Evolutionary conservation across 2,888 invertebrate genomes (phyloP), one percentile per base, ranked within the genome.

Genomic region (Prostheceraeus crozeri): DNA sequence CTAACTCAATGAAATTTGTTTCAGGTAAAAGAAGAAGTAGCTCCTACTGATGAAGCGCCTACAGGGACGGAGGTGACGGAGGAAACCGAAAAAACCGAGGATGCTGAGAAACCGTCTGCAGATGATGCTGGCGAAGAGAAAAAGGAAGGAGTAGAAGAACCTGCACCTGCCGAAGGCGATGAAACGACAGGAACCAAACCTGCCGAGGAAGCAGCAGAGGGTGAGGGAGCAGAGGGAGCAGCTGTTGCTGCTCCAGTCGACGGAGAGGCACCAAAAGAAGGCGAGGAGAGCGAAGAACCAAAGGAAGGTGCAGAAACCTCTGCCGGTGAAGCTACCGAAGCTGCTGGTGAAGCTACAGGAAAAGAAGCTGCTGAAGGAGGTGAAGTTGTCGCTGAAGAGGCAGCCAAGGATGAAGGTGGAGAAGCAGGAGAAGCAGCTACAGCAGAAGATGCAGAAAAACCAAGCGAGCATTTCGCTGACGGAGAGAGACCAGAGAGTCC

Each of bases 401-500:
- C 35, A 8, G 16, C 52, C 27, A 35, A 55, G 48, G 55, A 14
- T n/a, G 46, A 51, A 11, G 65, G 64, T 31, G 53, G 30, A 58
- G 53, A 28, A 27, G 52, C 27, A 3, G 35, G 23, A 19, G 52
- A n/a, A 21, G 31, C 11, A 3, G 58, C 21, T 4, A 21, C 25
- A 52, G 8, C 46, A 11, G 56, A 23, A 35, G 35, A 11, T 8
- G 54, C n/a, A 28, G 55, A 25, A 31, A 11, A 16, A 21, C n/a
- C 14, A 21, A 8, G 40, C 16, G n/a, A n/a, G n/a, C n/a, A n/a
- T n/a, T n/a, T n/a, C n/a, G n/a, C n/a, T n/a, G 14, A 59, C 69
- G 70, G 60, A 61, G 68, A 45, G 65, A 30, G 59, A 33, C 30
- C 70, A 45, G 71, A 71, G 33, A 71, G 70, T 62, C 68, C 68